These are phyloP conservation scores for Campoplex nolae DNA, from an alignment of 2,888 invertebrate genomes.

Conservation along the genomic window DNA sequence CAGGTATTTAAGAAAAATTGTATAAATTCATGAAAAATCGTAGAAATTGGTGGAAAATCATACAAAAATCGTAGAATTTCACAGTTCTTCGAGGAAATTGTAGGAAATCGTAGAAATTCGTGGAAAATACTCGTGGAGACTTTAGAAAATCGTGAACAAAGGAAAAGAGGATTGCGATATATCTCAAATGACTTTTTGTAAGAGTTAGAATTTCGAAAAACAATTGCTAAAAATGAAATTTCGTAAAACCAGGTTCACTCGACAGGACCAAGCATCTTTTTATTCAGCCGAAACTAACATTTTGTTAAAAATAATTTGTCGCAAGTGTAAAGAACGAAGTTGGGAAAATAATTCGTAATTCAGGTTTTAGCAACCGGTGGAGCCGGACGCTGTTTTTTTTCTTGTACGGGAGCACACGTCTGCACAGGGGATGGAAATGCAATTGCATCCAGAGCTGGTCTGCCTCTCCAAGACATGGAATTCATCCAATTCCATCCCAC, in stretches of 20 bases:
- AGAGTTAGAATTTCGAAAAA: too few relatives aligned
- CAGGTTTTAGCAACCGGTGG: conserved; percentile 81
- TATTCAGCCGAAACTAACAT: background rate
- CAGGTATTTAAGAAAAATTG: too few relatives aligned
- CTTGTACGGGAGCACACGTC: conserved; percentile 99
- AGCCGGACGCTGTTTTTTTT: conserved; percentile 89
- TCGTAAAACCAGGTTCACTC: background rate
- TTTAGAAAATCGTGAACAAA: too few relatives aligned
- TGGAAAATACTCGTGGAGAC: too few relatives aligned
- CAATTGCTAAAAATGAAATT: too few relatives aligned
- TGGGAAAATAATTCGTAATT: background rate
- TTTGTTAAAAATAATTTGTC: background rate
- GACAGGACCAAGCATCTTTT: background rate
- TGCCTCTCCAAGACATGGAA: conserved; percentile 98
- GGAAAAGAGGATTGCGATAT: too few relatives aligned
- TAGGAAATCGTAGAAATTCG: too few relatives aligned
- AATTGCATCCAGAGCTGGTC: conserved; percentile 96
- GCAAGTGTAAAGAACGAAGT: background rate
- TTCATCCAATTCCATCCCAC: conserved; percentile 99
- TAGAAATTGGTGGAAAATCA: too few relatives aligned
- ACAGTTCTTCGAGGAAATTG: too few relatives aligned
- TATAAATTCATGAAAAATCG: too few relatives aligned
- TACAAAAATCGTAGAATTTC: too few relatives aligned
- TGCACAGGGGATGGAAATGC: conserved; percentile 99
- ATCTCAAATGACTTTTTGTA: background rate